A percentile compares a stretch with the other conserved stretches of the same genome.
Evolutionary conservation across 2,888 invertebrate genomes (phyloP).

Genomic region (Zaprionus obscuricornis): DNA sequence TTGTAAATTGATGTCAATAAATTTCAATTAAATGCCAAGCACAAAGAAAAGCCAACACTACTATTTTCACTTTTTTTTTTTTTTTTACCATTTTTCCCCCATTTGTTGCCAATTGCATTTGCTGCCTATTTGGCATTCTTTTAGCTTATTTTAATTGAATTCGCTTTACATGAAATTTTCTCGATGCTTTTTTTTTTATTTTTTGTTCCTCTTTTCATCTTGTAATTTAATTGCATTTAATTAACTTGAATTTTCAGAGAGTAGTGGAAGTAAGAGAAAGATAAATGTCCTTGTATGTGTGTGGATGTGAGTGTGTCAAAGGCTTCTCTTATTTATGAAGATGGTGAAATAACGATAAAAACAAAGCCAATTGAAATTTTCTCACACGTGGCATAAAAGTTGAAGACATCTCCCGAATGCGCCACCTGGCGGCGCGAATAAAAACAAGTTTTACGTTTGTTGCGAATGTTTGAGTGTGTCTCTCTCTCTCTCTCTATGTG

Average conservation of each 20-base stretch:
- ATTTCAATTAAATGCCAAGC: constrained; percentile 23
- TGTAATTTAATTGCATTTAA: constrained; percentile 32
- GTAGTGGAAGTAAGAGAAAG: no score
- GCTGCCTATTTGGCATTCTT: constrained; percentile 4
- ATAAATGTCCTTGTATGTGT: no score
- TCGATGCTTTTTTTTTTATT: constrained; percentile 10
- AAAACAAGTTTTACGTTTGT: constrained; percentile 39
- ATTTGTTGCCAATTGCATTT: not conserved
- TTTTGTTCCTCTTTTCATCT: constrained; percentile 5
- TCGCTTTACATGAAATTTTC: constrained; percentile 6
- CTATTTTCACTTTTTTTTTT: not conserved
- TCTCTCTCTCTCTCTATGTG: no score
- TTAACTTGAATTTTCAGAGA: constrained; percentile 39
- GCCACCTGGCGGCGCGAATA: constrained; percentile 45
- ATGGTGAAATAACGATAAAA: constrained; percentile 33
- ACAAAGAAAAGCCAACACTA: not conserved
- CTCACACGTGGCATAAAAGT: constrained; percentile 56
- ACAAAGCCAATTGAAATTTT: constrained; percentile 65
- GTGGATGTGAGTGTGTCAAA: not conserved
- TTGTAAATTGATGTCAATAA: constrained; percentile 32
- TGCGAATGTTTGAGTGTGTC: constrained; percentile 1
- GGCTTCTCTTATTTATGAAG: constrained; percentile 50
- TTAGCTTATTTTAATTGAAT: constrained; percentile 33
- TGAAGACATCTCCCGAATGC: constrained; percentile 31
- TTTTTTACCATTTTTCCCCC: not conserved